Percentiles rank a stretch among this genome's conserved stretches.
These are phyloP conservation scores for Poecilia latipinna DNA, from an alignment of 2,113 vertebrate species.

Conservation along the genomic window DNA sequence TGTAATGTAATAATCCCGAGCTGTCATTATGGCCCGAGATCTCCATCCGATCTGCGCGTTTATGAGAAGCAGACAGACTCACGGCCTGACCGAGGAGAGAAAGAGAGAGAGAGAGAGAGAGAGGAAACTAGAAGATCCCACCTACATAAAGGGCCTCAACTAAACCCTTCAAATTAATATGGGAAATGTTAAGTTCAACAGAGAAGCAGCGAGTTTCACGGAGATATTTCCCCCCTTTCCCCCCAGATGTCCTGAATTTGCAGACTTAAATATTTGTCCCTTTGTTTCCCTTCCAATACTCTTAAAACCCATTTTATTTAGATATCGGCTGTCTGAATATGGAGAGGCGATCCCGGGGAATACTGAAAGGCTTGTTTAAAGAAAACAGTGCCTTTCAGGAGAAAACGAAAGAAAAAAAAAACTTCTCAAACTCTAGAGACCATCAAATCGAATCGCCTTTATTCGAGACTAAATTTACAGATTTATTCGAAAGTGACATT, in stretches of 20 bases:
- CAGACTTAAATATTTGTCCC: conserved; percentile 77
- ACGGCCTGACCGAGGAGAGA: conserved; percentile 51
- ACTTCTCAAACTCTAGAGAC: neutral
- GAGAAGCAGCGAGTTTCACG: conserved; percentile 57
- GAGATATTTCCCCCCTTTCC: conserved; percentile 54
- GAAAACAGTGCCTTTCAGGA: neutral
- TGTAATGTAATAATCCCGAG: conserved; percentile 85
- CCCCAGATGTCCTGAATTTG: conserved; percentile 76
- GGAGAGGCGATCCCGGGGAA: conserved; percentile 28
- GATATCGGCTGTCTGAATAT: conserved; percentile 26
- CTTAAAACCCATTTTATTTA: conserved; percentile 48
- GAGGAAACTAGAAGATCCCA: conserved; percentile 21
- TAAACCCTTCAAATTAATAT: conserved; percentile 75
- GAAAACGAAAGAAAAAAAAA: neutral
- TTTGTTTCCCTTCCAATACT: conserved; percentile 27
- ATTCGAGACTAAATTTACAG: neutral
- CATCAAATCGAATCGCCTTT: neutral
- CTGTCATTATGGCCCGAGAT: conserved; percentile 80
- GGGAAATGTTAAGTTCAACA: conserved; percentile 79
- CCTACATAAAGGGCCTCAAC: conserved; percentile 56
- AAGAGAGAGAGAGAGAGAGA: too few relatives aligned
- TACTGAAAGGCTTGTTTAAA: conserved; percentile 22
- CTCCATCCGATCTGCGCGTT: conserved; percentile 74
- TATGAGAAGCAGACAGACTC: conserved; percentile 81
- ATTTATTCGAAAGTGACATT: too few relatives aligned